Evolutionary conservation across 2,113 vertebrate species (phyloP).

Genomic region (Barnardius zonarius): DNA sequence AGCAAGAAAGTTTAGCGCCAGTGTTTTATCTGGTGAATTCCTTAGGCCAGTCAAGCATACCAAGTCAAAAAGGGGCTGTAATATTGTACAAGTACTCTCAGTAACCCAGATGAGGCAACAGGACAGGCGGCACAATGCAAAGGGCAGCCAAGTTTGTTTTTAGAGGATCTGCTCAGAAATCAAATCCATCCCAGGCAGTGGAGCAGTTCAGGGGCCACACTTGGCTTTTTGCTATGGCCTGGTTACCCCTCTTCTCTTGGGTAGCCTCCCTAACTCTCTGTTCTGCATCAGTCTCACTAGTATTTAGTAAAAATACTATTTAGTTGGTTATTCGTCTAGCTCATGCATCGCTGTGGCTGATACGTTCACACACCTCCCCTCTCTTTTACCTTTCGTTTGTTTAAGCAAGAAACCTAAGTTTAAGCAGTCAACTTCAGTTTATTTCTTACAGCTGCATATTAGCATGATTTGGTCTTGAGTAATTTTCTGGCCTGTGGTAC

Average conservation of each 20-base stretch:
- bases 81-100: neutral
- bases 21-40: constrained; percentile 3
- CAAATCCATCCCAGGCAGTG: neutral
- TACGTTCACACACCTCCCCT: neutral
- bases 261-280: neutral
- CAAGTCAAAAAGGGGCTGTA: neutral
- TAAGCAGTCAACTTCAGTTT: neutral
- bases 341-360: neutral
- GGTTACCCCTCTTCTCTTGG: neutral
- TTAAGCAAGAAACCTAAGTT: neutral
- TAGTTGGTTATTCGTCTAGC: neutral
- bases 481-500: neutral
- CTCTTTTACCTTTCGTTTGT: neutral
- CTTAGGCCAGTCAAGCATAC: neutral
- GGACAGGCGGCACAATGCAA: neutral
- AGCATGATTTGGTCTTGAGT: neutral
- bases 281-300: neutral
- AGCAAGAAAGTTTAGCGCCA: neutral
- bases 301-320: neutral
- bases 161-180: neutral
- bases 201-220: neutral
- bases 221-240: neutral
- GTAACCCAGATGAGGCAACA: neutral
- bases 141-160: neutral
- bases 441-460: neutral